Evolutionary conservation across 2,113 vertebrate genomes (phyloP), one percentile per base, ranked within the genome.

Genomic region (Micronycteris hirsuta): DNA sequence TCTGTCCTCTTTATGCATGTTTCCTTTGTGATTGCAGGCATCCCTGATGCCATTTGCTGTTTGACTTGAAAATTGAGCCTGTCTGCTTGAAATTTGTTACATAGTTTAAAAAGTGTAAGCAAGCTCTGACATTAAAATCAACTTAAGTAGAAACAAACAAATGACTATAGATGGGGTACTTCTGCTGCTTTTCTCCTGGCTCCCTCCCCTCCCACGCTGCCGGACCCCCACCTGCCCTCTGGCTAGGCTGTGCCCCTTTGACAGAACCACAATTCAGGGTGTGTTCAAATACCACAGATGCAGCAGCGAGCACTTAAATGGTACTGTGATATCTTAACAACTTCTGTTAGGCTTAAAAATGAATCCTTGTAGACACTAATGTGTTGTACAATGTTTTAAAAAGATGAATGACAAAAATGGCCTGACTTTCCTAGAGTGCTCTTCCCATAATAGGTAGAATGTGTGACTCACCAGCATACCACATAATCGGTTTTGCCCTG

Each of bases 321-420:
- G 80, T 87, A 92, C 87, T 95, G 94, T 96, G 87, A 97, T 96
- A 96, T 95, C 95, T 95, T 90, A 96, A 97, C 92, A 94, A 87
- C 92, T 83, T 95, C 84, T 56, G 74, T 84, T 93, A 93, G 92
- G 84, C 95, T 95, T 97, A 92, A 97, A 97, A 97, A 96, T 96
- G 95, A 96, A 95, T 95, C 80, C 92, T 95, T 95, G 84, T 95
- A 95, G n/a, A 86, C 84, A 71, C n/a, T 86, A 97, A 97, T 96
- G 73, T 49, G 80, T 67, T 81, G 80, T 61, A 97, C 77, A 89
- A 95, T 97, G 97, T 97, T 95, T 96, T 43, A 73, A 77, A 96
- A 97, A 97, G 97, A 97, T 88, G 90, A 96, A 97, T 96, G 84
- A 71, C 89, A 85, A 93, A 97, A 96, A 95, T 95, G 87, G 74